Evolutionary conservation across 2,888 invertebrate genomes (phyloP).

Genomic region (Amphipoea lucens): DNA sequence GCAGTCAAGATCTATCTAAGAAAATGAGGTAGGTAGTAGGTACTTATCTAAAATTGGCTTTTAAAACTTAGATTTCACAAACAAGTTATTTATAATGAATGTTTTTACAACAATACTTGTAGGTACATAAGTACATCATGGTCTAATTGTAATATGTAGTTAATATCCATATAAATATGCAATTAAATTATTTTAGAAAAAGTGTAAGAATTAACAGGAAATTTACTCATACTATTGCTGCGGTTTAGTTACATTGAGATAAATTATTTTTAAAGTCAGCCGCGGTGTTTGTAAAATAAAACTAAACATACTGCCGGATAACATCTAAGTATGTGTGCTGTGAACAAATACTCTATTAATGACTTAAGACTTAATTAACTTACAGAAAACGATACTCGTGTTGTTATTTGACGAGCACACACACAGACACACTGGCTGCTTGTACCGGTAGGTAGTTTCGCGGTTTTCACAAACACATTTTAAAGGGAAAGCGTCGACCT

Average conservation of each 20-base stretch:
- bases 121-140: not conserved
- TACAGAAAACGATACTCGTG: constrained; percentile 26
- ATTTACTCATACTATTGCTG: not conserved
- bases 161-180: not conserved
- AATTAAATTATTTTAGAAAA: not conserved
- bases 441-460: constrained; percentile 16
- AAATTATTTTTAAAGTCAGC: constrained; percentile 13
- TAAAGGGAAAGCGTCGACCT: constrained; percentile 60
- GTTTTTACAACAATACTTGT: not conserved
- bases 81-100: not conserved
- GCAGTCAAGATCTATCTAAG: not conserved
- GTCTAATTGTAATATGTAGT: not conserved
- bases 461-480: constrained; percentile 35
- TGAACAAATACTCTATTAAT: constrained; percentile 40
- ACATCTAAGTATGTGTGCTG: constrained; percentile 19
- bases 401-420: constrained; percentile 35
- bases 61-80: not conserved
- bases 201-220: not conserved
- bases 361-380: constrained; percentile 40
- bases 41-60: not conserved
- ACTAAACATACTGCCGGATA: constrained; percentile 22
- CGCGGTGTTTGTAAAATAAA: constrained; percentile 27
- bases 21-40: constrained; percentile 39
- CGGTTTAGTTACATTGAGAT: constrained; percentile 1
- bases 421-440: constrained; percentile 9